Percentiles rank a stretch among this genome's conserved stretches.
Evolutionary conservation across 2,113 vertebrate genomes (phyloP).

Genomic region (Rhabdomys dilectus): DNA sequence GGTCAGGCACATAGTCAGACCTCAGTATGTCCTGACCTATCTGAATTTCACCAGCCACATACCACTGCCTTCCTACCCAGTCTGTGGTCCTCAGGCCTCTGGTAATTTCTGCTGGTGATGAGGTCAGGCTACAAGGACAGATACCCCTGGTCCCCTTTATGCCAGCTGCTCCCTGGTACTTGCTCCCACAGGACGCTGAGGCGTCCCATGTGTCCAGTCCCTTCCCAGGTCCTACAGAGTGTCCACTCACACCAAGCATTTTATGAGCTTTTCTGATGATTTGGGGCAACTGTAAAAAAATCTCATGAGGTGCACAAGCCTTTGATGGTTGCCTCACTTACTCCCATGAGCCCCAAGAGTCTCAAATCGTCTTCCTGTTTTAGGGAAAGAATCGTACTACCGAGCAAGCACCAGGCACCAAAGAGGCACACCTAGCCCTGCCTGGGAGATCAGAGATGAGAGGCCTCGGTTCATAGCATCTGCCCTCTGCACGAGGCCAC

Average conservation of each 20-base stretch:
- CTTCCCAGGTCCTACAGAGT: not conserved
- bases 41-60: not conserved
- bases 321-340: not conserved
- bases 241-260: not conserved
- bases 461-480: not conserved
- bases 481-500: not conserved
- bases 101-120: rapidly evolving
- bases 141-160: not conserved
- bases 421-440: not conserved
- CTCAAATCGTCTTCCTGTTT: not conserved
- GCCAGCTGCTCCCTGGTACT: not conserved
- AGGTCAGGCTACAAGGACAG: not conserved
- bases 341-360: not conserved
- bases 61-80: rapidly evolving
- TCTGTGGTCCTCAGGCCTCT: not conserved
- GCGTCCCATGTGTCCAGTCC: not conserved
- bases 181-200: not conserved
- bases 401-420: not conserved
- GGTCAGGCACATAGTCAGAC: not conserved
- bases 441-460: not conserved
- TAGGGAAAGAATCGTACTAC: not conserved
- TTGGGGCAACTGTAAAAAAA: not conserved
- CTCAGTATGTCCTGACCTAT: not conserved
- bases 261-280: not conserved
- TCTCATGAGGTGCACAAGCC: not conserved